phyloP scores from a whole-genome alignment of 1,140 invertebrate genomes.

The Ditylenchus dipsaci region DNA sequence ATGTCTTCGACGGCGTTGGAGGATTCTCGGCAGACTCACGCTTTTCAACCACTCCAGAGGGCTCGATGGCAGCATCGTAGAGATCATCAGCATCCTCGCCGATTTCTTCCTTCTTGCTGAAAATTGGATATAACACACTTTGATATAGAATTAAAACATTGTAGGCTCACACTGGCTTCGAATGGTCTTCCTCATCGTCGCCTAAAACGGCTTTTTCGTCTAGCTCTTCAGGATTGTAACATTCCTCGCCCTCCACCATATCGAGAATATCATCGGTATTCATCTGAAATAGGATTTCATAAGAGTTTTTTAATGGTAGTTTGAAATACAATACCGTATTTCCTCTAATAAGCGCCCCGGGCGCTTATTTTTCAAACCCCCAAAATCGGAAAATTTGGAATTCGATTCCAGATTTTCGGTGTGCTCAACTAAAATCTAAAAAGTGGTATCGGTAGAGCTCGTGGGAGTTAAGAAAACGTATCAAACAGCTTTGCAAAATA shows the following conservation, averaged over 20 bases:
- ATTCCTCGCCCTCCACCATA: slow-evolving; percentile 24
- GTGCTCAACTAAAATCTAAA: too few species aligned
- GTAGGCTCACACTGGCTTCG: background rate
- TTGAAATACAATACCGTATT: too few species aligned
- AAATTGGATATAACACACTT: background rate
- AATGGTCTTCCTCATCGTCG: slow-evolving; percentile 24
- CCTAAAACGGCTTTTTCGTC: slow-evolving; percentile 33
- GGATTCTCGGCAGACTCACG: slow-evolving; percentile 10
- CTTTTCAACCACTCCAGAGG: slow-evolving; percentile 32
- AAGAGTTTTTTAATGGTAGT: background rate
- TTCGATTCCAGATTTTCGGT: too few species aligned
- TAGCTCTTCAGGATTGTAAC: slow-evolving; percentile 24
- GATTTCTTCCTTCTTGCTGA: slow-evolving; percentile 27
- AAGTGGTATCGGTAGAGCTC: too few species aligned
- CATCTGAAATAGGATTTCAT: background rate
- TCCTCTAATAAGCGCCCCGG: too few species aligned
- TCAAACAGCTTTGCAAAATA: too few species aligned
- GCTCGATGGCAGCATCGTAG: slow-evolving; percentile 53
- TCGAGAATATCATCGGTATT: slow-evolving; percentile 24
- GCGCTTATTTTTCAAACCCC: too few species aligned
- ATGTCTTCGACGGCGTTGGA: slow-evolving; percentile 11
- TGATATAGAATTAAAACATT: background rate
- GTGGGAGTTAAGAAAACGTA: too few species aligned
- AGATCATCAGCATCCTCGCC: slow-evolving; percentile 41
- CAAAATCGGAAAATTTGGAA: too few species aligned